Evolutionary conservation across 2,888 invertebrate genomes (phyloP), one percentile per base, ranked within the genome.

Genomic region (Ennomos quercinarius): DNA sequence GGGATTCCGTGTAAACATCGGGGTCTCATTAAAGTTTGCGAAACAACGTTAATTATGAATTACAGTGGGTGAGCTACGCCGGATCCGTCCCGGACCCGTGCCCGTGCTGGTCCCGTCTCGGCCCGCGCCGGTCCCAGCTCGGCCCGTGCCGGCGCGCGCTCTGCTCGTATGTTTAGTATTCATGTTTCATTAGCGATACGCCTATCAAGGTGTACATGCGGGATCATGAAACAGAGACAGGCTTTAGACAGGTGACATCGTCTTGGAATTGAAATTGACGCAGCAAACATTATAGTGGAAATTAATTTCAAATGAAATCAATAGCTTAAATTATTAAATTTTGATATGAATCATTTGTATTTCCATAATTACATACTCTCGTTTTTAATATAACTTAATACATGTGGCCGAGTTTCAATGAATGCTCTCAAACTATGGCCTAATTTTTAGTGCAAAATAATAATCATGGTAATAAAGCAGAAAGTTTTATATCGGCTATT

Each of bases 21-120:
- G 70, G 71, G 71, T 68, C 78, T 82, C 79, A 81, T 84, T 83
- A 80, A 77, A 81, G 76, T 80, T 80, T 72, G 74, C 61, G 71
- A 72, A 81, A 80, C 82, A 77, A 67, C 71, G 74, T 83, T 83
- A 80, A 84, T 84, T 81, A 82, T 80, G 77, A 79, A 82, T 80
- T 71, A 80, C 73, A 71, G 66, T 54, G 66, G 45, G 45, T 35
- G 43, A 36, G 34, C 36, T 36, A n/a, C 45, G 11, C 45, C 45
- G 35, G 17, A 2, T 3, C 17, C 17, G 17, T 35, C 43, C 46
- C 51, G 36, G 48, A 41, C 57, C 70, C 49, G 59, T 45, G 43
- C 42, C 17, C 39, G 35, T 9, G 12, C 58, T n/a, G n/a, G n/a
- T n/a, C n/a, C n/a, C 39, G 34, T 52, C 41, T 48, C 63, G 48